Percentiles rank a stretch among this genome's conserved stretches.
Evolutionary conservation across 2,797 vertebrate genomes (phyloP).

Genomic region (Galago senegalensis): DNA sequence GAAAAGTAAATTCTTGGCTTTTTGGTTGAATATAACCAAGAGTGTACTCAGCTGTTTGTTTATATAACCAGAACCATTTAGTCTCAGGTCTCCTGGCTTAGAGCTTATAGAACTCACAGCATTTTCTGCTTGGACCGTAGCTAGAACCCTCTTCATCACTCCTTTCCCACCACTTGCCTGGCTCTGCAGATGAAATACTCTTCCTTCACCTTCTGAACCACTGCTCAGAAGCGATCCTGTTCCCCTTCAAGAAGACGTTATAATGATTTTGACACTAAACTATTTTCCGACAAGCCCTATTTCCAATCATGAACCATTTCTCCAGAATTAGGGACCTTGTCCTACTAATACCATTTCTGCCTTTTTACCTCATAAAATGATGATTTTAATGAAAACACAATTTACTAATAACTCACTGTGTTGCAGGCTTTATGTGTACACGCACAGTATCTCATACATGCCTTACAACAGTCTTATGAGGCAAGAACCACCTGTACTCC

Average conservation of each 20-base stretch:
- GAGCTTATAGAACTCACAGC: neutral
- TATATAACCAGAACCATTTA: neutral
- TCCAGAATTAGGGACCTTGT: neutral
- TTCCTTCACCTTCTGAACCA: neutral
- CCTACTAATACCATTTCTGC: neutral
- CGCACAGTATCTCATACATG: neutral
- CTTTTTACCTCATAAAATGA: neutral
- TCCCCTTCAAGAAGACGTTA: neutral
- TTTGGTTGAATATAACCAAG: neutral
- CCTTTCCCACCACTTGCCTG: neutral
- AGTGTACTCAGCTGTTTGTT: neutral
- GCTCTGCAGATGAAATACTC: neutral
- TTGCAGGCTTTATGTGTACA: neutral
- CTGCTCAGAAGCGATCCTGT: neutral
- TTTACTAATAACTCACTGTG: neutral
- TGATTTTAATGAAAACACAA: neutral
- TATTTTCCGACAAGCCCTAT: neutral
- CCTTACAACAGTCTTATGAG: neutral
- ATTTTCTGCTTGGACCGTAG: neutral
- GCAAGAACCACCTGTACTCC: neutral
- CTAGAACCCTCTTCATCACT: neutral
- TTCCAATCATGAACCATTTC: neutral
- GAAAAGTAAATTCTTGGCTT: neutral
- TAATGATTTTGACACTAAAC: neutral
- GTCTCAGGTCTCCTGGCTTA: neutral